Conservation (phyloP, 2,797 vertebrate genomes). For the Crocodylus rhombifer region DNA sequence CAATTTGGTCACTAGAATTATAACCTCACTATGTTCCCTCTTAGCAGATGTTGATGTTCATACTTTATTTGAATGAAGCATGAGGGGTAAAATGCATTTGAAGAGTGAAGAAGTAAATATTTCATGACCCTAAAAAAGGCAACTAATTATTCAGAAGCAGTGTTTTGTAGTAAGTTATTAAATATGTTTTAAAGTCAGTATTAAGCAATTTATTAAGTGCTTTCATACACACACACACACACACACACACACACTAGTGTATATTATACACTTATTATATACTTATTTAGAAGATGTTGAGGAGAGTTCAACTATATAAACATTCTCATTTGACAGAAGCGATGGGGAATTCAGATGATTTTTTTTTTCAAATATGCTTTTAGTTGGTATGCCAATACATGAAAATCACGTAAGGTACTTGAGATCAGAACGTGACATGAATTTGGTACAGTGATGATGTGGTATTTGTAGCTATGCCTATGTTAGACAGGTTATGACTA, state of each 20-base stretch:
- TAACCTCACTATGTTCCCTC: constrained; percentile 49
- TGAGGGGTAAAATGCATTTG: constrained; percentile 38
- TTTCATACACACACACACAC: neutral
- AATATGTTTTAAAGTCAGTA: constrained; percentile 16
- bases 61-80: constrained; percentile 44
- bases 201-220: constrained; percentile 42
- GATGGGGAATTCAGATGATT: constrained; percentile 7
- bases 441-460: neutral
- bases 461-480: too few relatives aligned
- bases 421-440: neutral
- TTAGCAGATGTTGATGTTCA: constrained; percentile 15
- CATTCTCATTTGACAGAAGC: constrained; percentile 8
- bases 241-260: neutral
- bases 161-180: constrained; percentile 42
- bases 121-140: constrained; percentile 59
- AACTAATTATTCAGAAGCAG: constrained; percentile 50
- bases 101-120: constrained; percentile 31
- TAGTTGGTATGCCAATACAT: neutral
- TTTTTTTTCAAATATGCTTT: constrained; percentile 3
- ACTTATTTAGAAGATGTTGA: constrained; percentile 14
- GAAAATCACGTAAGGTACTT: neutral
- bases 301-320: constrained; percentile 1
- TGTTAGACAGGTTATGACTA: neutral
- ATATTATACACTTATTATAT: neutral
- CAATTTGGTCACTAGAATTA: constrained; percentile 29